Percentiles rank a stretch among this genome's conserved stretches.
Conservation (phyloP, 2,113 vertebrate genomes). For the Reinhardtius hippoglossoides region DNA sequence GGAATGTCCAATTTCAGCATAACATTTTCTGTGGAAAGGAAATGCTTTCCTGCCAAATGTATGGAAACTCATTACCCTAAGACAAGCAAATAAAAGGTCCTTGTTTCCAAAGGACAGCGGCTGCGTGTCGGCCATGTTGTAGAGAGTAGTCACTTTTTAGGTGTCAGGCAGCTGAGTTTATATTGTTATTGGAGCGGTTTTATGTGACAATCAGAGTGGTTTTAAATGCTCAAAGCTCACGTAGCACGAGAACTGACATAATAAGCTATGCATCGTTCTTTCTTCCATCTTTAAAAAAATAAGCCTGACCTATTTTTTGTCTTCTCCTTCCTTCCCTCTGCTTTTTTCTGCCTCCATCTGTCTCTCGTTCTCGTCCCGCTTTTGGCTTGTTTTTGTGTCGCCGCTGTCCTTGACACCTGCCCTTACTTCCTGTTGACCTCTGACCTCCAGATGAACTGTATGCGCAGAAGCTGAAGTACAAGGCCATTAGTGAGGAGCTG, state of each 20-base stretch:
- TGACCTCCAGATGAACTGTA: slow-evolving; percentile 88
- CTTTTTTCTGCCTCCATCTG: slow-evolving; percentile 51
- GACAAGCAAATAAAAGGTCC: slow-evolving; percentile 34
- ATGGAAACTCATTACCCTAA: slow-evolving; percentile 40
- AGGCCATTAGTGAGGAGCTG: slow-evolving; percentile 93
- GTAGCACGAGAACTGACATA: slow-evolving; percentile 6
- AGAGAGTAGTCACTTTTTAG: slow-evolving; percentile 50
- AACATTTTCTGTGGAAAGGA: slow-evolving; percentile 37
- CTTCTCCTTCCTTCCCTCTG: slow-evolving; percentile 54
- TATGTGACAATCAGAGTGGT: slow-evolving; percentile 21
- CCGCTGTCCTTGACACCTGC: slow-evolving; percentile 69
- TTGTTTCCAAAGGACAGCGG: slow-evolving; percentile 38
- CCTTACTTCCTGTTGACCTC: slow-evolving; percentile 70
- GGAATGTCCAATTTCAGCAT: slow-evolving; percentile 54
- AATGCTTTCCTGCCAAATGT: slow-evolving; percentile 30
- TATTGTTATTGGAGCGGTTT: slow-evolving; percentile 30
- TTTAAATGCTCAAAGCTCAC: slow-evolving; percentile 36
- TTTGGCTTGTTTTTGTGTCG: slow-evolving; percentile 71
- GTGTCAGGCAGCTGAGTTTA: slow-evolving; percentile 7
- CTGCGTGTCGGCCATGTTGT: slow-evolving; percentile 29
- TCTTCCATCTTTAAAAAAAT: slow-evolving; percentile 52
- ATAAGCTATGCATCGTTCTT: slow-evolving; percentile 47
- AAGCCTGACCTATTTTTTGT: slow-evolving; percentile 68
- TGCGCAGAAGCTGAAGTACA: slow-evolving; percentile 95
- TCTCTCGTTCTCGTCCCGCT: slow-evolving; percentile 63